Base-by-base conservation (phyloP, 2,888 invertebrate genomes). In the Mallateleia sp. region DNA sequence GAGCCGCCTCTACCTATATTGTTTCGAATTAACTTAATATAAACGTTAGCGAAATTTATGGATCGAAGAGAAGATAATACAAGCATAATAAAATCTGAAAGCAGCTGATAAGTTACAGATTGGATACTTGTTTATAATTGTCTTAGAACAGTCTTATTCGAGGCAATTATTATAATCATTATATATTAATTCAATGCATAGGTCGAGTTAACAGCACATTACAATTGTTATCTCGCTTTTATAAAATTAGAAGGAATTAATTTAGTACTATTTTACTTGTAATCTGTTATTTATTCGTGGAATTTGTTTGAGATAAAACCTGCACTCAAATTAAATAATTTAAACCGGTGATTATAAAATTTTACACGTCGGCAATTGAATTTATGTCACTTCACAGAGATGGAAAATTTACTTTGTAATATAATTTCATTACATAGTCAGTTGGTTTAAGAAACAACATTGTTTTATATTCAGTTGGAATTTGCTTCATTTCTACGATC, bases 41-140 rank as follows among this genome's bases (percentile, higher is more conserved):
- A 45, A 60, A 20, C 25, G 78, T 32, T 50, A n/a, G 52, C 25
- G 45, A 72, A 64, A 67, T 80, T 80, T 80, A 80, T 72, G 71
- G 62, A 62, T 79, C 79, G 22, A 24, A 45, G 25, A 28, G 28
- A 64, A 62, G 45, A 81, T 72, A 80, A 71, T 54, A 20, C 18
- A 22, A 64, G 52, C 50, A 60, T n/a, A 79, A 69, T 69, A 62
- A 52, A 79, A 69, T 67, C 66, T 32, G 9, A 14, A 56, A 47
- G n/a, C 45, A 15, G 80, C 18, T 50, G 64, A 71, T 80, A 80
- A 45, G 28, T 34, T 18, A 18, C 28, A 28, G 50, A 64, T 69
- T 20, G 20, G 9, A 47, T 52, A 71, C 60, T 50, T 9, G 32
- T 54, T 66, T 66, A 56, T 67, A 67, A 78, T 67, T 50, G 58